Conservation (phyloP, 2,797 vertebrate species). For the Harpagifer antarcticus region DNA sequence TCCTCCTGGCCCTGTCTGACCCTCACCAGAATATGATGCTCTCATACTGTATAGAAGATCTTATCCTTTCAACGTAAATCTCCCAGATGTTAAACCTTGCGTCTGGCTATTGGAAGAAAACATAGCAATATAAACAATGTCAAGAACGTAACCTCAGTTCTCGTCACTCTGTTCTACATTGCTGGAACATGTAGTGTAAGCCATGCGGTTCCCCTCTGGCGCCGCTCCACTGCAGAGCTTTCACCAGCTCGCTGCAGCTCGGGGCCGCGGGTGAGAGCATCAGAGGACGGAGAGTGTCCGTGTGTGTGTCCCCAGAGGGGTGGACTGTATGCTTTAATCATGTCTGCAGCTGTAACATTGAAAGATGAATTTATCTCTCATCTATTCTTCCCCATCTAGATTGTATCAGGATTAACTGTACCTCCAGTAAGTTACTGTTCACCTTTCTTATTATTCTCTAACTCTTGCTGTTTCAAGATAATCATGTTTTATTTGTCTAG, state of each 20-base stretch:
- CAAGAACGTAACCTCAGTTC: conserved; percentile 3
- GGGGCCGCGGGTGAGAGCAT: conserved; percentile 73
- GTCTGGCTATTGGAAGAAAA: conserved; percentile 9
- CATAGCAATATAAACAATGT: neutral
- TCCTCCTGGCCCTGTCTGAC: conserved; percentile 94
- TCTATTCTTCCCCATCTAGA: conserved; percentile 99
- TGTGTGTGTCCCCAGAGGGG: conserved; percentile 96
- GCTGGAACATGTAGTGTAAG: conserved; percentile 27
- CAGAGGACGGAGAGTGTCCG: conserved; percentile 89
- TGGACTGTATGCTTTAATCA: conserved; percentile 96
- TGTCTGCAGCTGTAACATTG: conserved; percentile 99
- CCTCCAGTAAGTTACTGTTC: conserved; percentile 99
- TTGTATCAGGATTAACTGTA: conserved; percentile 99
- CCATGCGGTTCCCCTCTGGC: conserved; percentile 31
- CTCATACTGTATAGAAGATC: conserved; percentile 44
- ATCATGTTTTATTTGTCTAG: conserved; percentile 26
- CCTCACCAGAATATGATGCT: conserved; percentile 88
- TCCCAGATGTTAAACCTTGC: neutral
- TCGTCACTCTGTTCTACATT: conserved; percentile 6
- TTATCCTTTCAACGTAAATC: neutral
- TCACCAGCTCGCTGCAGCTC: conserved; percentile 54
- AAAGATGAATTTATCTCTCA: conserved; percentile 99
- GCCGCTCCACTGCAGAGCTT: conserved; percentile 36
- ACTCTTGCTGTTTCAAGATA: conserved; percentile 50
- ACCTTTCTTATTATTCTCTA: conserved; percentile 79